Percentiles rank a stretch among this genome's conserved stretches.
Conservation (phyloP, 2,888 invertebrate species). For the Artemia sinica region DNA sequence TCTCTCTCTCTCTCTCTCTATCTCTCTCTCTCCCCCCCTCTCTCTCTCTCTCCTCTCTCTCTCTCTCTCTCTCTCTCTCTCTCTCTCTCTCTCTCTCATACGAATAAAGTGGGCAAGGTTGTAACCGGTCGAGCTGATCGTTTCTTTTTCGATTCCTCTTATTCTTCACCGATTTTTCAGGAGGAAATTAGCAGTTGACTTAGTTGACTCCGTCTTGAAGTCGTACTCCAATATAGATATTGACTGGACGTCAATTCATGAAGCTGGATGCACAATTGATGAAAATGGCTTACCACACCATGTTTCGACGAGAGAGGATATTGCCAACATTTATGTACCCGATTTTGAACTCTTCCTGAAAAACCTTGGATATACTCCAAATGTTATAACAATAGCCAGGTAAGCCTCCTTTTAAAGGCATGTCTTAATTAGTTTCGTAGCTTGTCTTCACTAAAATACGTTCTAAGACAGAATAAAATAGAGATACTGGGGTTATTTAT, state of each 20-base stretch:
- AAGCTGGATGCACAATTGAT: conserved; percentile 74
- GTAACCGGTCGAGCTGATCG: too few species aligned
- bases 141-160: too few species aligned
- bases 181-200: conserved; percentile 26
- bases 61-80: too few species aligned
- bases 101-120: too few species aligned
- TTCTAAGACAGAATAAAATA: too few species aligned
- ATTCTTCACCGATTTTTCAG: not conserved
- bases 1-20: too few species aligned
- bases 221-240: conserved; percentile 45
- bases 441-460: too few species aligned
- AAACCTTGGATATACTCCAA: conserved; percentile 43
- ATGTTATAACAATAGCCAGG: conserved; percentile 55
- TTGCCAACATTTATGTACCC: conserved; percentile 41
- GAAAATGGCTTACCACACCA: conserved; percentile 69
- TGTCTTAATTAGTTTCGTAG: too few species aligned
- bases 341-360: conserved; percentile 43
- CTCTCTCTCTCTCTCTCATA: too few species aligned
- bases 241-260: conserved; percentile 62
- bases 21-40: too few species aligned
- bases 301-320: conserved; percentile 49
- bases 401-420: conserved; percentile 22
- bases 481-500: too few species aligned
- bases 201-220: conserved; percentile 38
- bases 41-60: too few species aligned